Evolutionary conservation across 2,113 vertebrate genomes (phyloP), one percentile per base, ranked within the genome.

Genomic region (Rhinopithecus roxellana): DNA sequence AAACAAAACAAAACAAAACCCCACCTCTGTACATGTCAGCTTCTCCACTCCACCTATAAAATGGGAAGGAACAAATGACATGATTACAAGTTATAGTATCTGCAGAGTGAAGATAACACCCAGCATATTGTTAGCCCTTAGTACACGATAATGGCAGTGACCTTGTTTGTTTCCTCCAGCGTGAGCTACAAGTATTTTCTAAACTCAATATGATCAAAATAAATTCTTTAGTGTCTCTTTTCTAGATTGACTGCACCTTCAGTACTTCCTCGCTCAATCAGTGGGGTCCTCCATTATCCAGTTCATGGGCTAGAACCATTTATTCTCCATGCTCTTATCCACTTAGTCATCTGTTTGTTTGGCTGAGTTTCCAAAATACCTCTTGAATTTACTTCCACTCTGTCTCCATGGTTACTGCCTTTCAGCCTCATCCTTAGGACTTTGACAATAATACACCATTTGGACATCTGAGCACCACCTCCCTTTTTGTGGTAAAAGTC

Each of bases 281-380:
- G 11, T 40, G 50, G 8, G 2, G 12, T 16, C 43, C 27, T 23
- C 11, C 3, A 0, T 12, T 16, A 2, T 30, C 7, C 23, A 14
- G 10, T 52, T 45, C 27, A 3, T 16, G 0, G 5, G 6, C 43
- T 43, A 4, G n/a, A 55, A 52, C 8, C 45, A n/a, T 89, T 18
- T 4, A 3, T 11, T 2, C 6, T 4, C 72, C 18, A 13, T 43
- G 8, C 13, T 10, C 43, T 81, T 38, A 12, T 40, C 6, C 40
- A 59, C 5, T 22, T 8, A 14, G 16, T 32, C 50, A 22, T 30
- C 50, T 2, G 3, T 74, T 38, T 80, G 25, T 43, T 11, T 88
- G 17, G 6, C 86, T 40, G 69, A 2, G 12, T 92, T 70, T 72
- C 27, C 74, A 18, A 50, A 74, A 72, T 74, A 7, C 35, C 23